Conservation (phyloP, 2,797 vertebrate genomes). For the Apogon talboti region DNA sequence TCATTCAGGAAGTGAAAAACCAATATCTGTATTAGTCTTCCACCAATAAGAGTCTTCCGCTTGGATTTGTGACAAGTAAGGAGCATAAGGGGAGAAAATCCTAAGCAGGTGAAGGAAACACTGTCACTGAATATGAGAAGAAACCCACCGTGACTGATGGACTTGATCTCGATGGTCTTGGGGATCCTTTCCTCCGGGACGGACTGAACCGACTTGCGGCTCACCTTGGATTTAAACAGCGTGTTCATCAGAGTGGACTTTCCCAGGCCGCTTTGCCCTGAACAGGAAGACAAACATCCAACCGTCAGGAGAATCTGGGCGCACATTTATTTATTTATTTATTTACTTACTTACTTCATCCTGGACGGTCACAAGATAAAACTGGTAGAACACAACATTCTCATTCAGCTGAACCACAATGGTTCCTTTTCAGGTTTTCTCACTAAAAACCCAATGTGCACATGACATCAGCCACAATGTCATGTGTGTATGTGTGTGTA, state of each 20-base stretch:
- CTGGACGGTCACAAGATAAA: conserved; percentile 4
- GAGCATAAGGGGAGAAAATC: too few species aligned
- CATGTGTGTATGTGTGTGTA: conserved; percentile 10
- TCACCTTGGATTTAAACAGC: conserved; percentile 98
- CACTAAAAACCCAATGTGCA: conserved; percentile 5
- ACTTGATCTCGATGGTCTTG: conserved; percentile 97
- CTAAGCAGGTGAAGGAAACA: background rate
- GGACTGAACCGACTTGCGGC: conserved; percentile 91
- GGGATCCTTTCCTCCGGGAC: conserved; percentile 91
- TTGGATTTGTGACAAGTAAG: too few species aligned
- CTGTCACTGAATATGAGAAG: conserved; percentile 10
- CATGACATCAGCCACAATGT: conserved; percentile 22
- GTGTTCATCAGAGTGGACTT: conserved; percentile 99
- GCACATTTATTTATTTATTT: background rate
- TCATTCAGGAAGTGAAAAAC: too few species aligned
- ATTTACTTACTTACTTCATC: background rate
- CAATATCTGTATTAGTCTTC: too few species aligned
- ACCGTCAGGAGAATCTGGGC: conserved; percentile 19
- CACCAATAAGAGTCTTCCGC: too few species aligned
- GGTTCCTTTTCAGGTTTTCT: background rate
- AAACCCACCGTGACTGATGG: conserved; percentile 91
- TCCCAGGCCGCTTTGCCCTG: conserved; percentile 96
- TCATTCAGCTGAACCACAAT: conserved; percentile 17
- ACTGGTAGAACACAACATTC: background rate
- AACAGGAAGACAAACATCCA: conserved; percentile 28